Conservation (phyloP, 1,140 invertebrate genomes). For the Pachypeltis micranthus region DNA sequence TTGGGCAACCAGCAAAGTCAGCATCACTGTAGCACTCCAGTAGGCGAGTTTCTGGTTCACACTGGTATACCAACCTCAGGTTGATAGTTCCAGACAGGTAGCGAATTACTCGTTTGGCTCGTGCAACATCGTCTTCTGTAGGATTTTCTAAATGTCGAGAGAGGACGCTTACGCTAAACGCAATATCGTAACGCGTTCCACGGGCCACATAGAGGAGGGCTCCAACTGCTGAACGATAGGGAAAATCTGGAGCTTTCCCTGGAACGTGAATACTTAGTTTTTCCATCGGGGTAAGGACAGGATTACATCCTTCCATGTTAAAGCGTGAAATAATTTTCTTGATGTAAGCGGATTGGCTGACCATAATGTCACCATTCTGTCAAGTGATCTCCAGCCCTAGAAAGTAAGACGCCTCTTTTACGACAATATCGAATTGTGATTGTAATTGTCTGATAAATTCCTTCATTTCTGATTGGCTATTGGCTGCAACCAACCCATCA, state of each 20-base stretch:
- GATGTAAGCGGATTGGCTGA: slow-evolving; percentile 5
- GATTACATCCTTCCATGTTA: too few relatives aligned
- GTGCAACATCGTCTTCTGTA: not conserved
- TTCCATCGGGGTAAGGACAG: not conserved
- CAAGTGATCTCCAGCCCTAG: not conserved
- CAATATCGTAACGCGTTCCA: not conserved
- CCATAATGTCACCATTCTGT: not conserved
- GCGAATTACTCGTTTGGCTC: not conserved
- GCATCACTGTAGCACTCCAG: slow-evolving; percentile 1
- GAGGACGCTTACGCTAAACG: not conserved
- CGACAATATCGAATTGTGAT: too few relatives aligned
- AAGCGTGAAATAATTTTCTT: not conserved
- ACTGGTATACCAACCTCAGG: not conserved
- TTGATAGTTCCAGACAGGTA: not conserved
- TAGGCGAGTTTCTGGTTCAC: not conserved
- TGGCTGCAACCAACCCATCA: not conserved
- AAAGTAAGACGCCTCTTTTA: not conserved
- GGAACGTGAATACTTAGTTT: not conserved
- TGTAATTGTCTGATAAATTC: too few relatives aligned
- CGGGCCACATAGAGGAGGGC: not conserved
- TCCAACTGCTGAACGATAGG: slow-evolving; percentile 2
- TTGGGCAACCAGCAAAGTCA: not conserved
- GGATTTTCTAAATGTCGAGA: not conserved
- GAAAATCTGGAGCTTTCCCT: not conserved
- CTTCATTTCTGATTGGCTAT: too few relatives aligned